phyloP scores from a whole-genome alignment of 2,113 vertebrate species.

The Rostratula benghalensis region DNA sequence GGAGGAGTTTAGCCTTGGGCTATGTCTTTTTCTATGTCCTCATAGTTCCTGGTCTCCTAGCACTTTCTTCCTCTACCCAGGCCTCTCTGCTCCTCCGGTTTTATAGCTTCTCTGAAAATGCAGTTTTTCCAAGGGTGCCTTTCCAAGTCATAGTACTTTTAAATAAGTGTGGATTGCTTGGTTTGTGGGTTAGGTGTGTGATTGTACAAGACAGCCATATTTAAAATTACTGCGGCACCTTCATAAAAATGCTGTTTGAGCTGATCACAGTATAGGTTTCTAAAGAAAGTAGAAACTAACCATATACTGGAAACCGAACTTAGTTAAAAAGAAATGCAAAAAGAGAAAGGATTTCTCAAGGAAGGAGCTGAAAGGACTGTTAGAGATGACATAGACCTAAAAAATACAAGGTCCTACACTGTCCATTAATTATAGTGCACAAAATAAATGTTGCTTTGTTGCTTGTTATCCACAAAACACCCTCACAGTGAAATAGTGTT shows the following conservation, averaged over 20 bases:
- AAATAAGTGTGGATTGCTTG: not conserved
- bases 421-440: constrained; percentile 2
- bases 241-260: not conserved
- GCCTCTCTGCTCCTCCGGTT: not conserved
- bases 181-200: not conserved
- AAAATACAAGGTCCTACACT: not conserved
- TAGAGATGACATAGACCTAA: not conserved
- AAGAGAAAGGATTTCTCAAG: not conserved
- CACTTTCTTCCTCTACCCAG: not conserved
- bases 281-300: not conserved
- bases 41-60: not conserved
- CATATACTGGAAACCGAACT: not conserved
- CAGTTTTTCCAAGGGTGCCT: not conserved
- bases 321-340: not conserved
- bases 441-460: constrained; percentile 23
- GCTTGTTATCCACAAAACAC: not conserved
- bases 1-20: not conserved
- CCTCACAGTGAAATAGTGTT: constrained; percentile 28
- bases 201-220: not conserved
- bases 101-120: not conserved
- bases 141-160: not conserved
- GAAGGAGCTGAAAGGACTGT: not conserved
- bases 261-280: not conserved
- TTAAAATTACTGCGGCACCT: not conserved
- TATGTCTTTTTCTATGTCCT: not conserved